These are phyloP conservation scores for Drosophila persimilis DNA, from an alignment of 1,140 invertebrate genomes.

Conservation along the genomic window DNA sequence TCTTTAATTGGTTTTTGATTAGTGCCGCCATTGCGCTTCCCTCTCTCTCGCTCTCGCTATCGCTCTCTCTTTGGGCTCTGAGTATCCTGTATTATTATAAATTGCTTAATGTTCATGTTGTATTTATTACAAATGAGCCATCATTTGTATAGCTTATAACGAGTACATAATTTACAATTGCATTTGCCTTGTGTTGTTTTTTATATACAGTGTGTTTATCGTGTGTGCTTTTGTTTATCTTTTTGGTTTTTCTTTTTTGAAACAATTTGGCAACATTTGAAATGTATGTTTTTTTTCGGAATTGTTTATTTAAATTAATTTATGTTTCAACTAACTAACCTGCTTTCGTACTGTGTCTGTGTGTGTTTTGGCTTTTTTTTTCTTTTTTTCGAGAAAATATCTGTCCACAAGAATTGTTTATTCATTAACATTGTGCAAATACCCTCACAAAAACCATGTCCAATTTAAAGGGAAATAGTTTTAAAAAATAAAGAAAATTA, in stretches of 20 bases:
- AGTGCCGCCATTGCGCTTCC: constrained; percentile 7
- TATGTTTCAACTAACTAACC: constrained; percentile 41
- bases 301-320: constrained; percentile 42
- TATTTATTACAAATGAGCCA: constrained; percentile 43
- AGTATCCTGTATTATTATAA: constrained; percentile 15
- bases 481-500: too few relatives aligned
- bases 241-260: constrained; percentile 12
- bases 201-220: constrained; percentile 29
- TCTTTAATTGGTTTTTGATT: constrained; percentile 41
- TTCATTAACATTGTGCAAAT: too few relatives aligned
- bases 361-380: constrained; percentile 10
- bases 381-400: too few relatives aligned
- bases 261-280: constrained; percentile 60
- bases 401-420: too few relatives aligned
- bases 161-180: constrained; percentile 75
- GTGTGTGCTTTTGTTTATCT: constrained; percentile 16
- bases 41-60: constrained; percentile 1
- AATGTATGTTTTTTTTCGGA: constrained; percentile 22
- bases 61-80: background rate
- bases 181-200: constrained; percentile 17
- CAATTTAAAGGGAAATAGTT: too few relatives aligned
- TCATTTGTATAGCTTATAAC: constrained; percentile 52
- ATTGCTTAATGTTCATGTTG: constrained; percentile 15
- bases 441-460: too few relatives aligned
- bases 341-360: background rate